phyloP scores from a whole-genome alignment of 2,113 vertebrate genomes.

The Chelonoidis abingdonii region DNA sequence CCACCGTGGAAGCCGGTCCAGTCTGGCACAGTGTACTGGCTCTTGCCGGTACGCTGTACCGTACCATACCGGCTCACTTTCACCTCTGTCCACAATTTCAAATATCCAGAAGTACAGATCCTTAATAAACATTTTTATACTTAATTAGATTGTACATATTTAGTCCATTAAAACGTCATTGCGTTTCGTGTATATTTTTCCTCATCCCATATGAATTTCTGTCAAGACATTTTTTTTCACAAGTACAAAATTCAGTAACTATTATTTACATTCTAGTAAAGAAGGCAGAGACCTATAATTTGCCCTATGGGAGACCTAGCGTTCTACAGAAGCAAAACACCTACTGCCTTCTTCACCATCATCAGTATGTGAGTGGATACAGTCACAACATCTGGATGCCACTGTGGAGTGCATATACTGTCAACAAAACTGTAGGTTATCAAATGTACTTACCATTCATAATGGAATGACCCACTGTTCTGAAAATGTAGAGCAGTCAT shows the following conservation, averaged over 20 bases:
- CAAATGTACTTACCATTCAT: background rate
- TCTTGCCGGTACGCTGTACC: no score
- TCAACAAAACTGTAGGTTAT: conserved; percentile 82
- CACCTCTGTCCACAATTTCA: background rate
- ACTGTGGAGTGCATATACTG: conserved; percentile 91
- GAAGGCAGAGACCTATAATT: conserved; percentile 42
- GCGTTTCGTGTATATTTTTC: background rate
- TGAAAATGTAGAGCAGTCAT: background rate
- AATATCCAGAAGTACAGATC: background rate
- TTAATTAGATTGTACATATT: background rate
- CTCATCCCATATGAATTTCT: background rate
- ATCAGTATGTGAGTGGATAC: conserved; percentile 87
- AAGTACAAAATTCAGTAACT: background rate
- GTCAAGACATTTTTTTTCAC: background rate
- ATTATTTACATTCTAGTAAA: conserved; percentile 71
- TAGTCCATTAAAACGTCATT: background rate
- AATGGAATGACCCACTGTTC: background rate
- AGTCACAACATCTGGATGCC: conserved; percentile 82
- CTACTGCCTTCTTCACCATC: conserved; percentile 89
- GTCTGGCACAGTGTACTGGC: no score
- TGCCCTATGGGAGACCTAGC: conserved; percentile 86
- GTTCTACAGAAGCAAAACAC: conserved; percentile 75
- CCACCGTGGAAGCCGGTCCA: no score
- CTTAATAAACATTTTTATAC: background rate
- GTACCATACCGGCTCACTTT: no score